phyloP scores from a whole-genome alignment of 2,888 invertebrate species.

The Heliconius ethilla region DNA sequence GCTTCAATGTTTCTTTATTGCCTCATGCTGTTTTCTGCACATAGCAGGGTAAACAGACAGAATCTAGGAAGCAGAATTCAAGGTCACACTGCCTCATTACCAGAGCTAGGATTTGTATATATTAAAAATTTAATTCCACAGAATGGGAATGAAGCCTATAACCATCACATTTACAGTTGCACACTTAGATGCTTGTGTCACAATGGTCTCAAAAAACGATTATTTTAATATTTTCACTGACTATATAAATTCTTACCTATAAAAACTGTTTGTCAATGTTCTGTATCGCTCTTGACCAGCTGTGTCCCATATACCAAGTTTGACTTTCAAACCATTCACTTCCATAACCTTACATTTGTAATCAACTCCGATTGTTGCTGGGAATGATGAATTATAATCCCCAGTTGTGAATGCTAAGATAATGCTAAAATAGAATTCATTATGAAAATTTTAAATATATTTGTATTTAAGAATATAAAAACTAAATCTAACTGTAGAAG shows the following conservation, averaged over 20 bases:
- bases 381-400: slow-evolving; percentile 95
- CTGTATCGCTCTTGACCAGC: slow-evolving; percentile 97
- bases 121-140: not conserved
- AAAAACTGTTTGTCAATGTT: slow-evolving; percentile 96
- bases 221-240: not conserved
- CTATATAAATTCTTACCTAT: slow-evolving; percentile 72
- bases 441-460: not conserved
- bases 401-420: slow-evolving; percentile 97
- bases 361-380: slow-evolving; percentile 98
- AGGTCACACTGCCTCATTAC: too few species aligned
- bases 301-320: slow-evolving; percentile 94
- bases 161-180: too few species aligned
- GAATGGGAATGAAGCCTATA: too few species aligned
- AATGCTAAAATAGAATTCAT: slow-evolving; percentile 84
- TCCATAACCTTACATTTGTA: slow-evolving; percentile 96
- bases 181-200: too few species aligned
- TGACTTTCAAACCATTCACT: slow-evolving; percentile 95
- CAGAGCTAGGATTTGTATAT: too few species aligned
- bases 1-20: too few species aligned
- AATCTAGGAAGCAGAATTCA: too few species aligned
- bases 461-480: not conserved
- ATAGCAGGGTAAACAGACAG: too few species aligned
- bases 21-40: too few species aligned
- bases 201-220: too few species aligned
- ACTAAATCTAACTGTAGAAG: too few species aligned